Evolutionary conservation across 2,888 invertebrate genomes (phyloP).

Genomic region (Athalia rosae): DNA sequence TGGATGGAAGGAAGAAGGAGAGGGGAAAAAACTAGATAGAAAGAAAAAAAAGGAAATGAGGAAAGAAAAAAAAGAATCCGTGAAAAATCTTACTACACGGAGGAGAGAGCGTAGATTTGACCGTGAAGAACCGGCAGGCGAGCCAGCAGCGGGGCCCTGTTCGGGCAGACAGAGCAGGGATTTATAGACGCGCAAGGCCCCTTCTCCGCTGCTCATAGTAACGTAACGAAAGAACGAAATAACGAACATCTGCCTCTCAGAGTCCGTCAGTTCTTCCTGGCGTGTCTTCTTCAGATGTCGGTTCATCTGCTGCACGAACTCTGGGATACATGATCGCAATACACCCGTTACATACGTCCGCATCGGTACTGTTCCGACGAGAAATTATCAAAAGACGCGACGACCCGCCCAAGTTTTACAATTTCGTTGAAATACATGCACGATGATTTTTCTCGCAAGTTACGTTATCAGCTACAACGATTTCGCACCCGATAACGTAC

Average conservation of each 20-base stretch:
- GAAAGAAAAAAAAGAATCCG: slow-evolving; percentile 18
- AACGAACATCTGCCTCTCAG: slow-evolving; percentile 39
- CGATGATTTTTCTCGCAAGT: background rate
- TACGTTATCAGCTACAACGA: slow-evolving; percentile 23
- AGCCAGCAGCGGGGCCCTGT: slow-evolving; percentile 11
- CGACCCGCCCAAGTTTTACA: no score
- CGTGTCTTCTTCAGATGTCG: slow-evolving; percentile 22
- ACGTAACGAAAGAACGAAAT: slow-evolving; percentile 20
- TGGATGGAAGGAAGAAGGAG: background rate
- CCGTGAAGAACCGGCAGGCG: slow-evolving; percentile 43
- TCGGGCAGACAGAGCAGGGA: slow-evolving; percentile 38
- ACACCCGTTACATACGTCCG: background rate
- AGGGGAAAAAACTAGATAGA: background rate
- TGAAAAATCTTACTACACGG: slow-evolving; percentile 41
- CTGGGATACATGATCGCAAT: background rate
- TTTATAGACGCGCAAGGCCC: slow-evolving; percentile 41
- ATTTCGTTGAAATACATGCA: no score
- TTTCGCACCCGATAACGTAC: background rate
- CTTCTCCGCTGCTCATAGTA: slow-evolving; percentile 16
- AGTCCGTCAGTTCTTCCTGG: slow-evolving; percentile 39
- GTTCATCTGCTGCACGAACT: slow-evolving; percentile 24
- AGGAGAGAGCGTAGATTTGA: slow-evolving; percentile 43
- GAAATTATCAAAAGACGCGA: no score
- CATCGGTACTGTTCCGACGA: no score
- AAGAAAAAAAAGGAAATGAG: background rate